Percentiles rank a stretch among this genome's conserved stretches.
phyloP scores from a whole-genome alignment of 2,797 vertebrate genomes.

The Adrianichthys oophorus region DNA sequence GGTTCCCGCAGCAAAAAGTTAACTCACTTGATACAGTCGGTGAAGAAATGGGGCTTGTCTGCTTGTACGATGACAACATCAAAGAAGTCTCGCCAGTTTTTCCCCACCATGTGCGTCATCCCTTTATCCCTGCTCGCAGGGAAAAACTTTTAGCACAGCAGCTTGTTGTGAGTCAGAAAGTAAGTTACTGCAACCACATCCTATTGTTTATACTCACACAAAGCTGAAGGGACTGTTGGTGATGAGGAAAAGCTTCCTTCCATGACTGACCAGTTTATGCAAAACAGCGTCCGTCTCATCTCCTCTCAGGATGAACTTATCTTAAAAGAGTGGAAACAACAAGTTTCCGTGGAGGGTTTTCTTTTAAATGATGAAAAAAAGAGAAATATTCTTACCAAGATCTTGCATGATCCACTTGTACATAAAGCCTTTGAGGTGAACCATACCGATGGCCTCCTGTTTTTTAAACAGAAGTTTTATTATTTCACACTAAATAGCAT shows the following conservation, averaged over 20 bases:
- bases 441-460: constrained; percentile 86
- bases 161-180: constrained; percentile 12
- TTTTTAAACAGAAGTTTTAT: not conserved
- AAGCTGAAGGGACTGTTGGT: constrained; percentile 89
- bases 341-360: too few relatives aligned
- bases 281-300: constrained; percentile 84
- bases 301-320: constrained; percentile 82
- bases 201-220: constrained; percentile 75
- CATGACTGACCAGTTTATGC: constrained; percentile 72
- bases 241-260: constrained; percentile 88
- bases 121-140: constrained; percentile 79
- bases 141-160: not conserved
- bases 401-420: constrained; percentile 89
- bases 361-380: not conserved
- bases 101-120: constrained; percentile 87
- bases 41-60: constrained; percentile 89
- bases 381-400: constrained; percentile 63
- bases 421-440: constrained; percentile 87
- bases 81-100: constrained; percentile 86
- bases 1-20: not conserved
- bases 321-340: constrained; percentile 45
- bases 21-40: constrained; percentile 86
- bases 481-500: not conserved
- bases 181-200: not conserved
- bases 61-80: constrained; percentile 87